phyloP scores from a whole-genome alignment of 2,113 vertebrate species.

The pig (Sus scrofa) region T2T-Sscrofa CM000820.6:33606001-33606500 shows the following conservation, averaged over 20 bases:
- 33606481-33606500: not conserved
- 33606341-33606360: not conserved
- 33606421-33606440: not conserved
- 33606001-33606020: no score
- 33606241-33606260: not conserved
- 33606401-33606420: not conserved
- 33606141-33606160: not conserved
- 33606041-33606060: no score
- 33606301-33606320: not conserved
- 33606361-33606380: not conserved
- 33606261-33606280: not conserved
- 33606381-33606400: not conserved
- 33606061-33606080: no score
- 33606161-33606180: not conserved
- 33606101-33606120: no score
- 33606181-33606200: not conserved
- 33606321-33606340: not conserved
- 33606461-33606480: not conserved
- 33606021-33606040: no score
- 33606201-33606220: not conserved
- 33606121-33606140: not conserved
- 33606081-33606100: no score
- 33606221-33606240: not conserved
- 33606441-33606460: not conserved
- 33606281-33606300: not conserved